A percentile compares a stretch with the other conserved stretches of the same genome.
phyloP scores from a whole-genome alignment of 2,888 invertebrate species.

The Hartigia nigra region DNA sequence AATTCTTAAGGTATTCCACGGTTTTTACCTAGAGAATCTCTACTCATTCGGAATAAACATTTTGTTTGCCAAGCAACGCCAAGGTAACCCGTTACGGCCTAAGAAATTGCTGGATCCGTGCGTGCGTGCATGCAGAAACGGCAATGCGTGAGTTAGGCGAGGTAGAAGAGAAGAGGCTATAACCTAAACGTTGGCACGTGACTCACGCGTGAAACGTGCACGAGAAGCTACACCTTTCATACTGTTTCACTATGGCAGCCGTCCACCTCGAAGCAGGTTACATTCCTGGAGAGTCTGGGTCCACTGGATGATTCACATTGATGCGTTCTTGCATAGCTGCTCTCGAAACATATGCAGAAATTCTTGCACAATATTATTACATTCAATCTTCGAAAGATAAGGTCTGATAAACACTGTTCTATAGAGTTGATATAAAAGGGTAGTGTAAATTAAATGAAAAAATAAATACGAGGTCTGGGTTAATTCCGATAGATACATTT shows the following conservation, averaged over 20 bases:
- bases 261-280: slow-evolving; percentile 11
- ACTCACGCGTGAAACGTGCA: slow-evolving; percentile 8
- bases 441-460: neutral
- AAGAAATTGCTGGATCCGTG: neutral
- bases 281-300: slow-evolving; percentile 13
- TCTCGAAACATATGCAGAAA: neutral
- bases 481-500: neutral
- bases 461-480: neutral
- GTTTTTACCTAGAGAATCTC: neutral
- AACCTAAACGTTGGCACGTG: slow-evolving; percentile 4
- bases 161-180: neutral
- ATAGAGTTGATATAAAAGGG: neutral
- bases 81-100: neutral
- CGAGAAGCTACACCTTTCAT: neutral
- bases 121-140: neutral
- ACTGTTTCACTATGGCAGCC: neutral
- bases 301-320: slow-evolving; percentile 17
- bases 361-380: neutral
- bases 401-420: neutral
- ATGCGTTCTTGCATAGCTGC: neutral
- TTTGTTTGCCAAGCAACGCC: neutral
- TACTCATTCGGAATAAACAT: neutral
- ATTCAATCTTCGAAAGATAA: neutral
- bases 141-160: neutral
- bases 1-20: neutral